A percentile compares a stretch with the other conserved stretches of the same genome.
phyloP scores from a whole-genome alignment of 1,140 invertebrate species.

The Onthophagus taurus region DNA sequence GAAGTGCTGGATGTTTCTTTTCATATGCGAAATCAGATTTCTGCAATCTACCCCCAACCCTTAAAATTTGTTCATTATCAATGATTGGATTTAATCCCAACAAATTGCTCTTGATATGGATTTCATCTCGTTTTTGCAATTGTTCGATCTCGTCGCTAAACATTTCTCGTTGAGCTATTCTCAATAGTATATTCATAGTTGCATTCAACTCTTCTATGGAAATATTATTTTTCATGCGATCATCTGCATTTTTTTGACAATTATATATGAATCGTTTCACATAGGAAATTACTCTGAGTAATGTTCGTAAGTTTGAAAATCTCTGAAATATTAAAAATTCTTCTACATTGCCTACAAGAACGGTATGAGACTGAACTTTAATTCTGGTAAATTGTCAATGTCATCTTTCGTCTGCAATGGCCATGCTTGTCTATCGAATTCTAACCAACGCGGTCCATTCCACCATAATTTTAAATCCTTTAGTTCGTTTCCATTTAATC shows the following conservation, averaged over 20 bases:
- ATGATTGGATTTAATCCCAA: slow-evolving; percentile 8
- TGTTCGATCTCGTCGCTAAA: too few species aligned
- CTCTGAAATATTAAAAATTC: background rate
- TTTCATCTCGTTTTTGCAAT: background rate
- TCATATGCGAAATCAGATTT: background rate
- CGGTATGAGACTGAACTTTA: background rate
- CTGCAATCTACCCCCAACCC: slow-evolving; percentile 3
- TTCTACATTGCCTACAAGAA: background rate
- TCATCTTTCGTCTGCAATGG: background rate
- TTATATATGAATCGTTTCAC: background rate
- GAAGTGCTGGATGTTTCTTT: slow-evolving; percentile 6
- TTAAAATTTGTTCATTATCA: background rate
- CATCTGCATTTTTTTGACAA: background rate
- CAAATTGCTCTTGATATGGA: background rate
- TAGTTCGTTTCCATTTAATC: background rate
- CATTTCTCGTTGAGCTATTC: too few species aligned
- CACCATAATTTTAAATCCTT: slow-evolving; percentile 3
- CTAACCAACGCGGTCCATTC: slow-evolving; percentile 1
- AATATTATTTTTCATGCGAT: too few species aligned
- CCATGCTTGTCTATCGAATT: background rate
- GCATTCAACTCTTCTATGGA: too few species aligned
- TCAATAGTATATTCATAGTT: too few species aligned
- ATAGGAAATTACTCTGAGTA: background rate
- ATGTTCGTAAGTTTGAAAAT: slow-evolving; percentile 1
- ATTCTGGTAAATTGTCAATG: slow-evolving; percentile 3